These are phyloP conservation scores for Melanostoma mellinum DNA, from an alignment of 2,888 invertebrate species.

Conservation along the genomic window DNA sequence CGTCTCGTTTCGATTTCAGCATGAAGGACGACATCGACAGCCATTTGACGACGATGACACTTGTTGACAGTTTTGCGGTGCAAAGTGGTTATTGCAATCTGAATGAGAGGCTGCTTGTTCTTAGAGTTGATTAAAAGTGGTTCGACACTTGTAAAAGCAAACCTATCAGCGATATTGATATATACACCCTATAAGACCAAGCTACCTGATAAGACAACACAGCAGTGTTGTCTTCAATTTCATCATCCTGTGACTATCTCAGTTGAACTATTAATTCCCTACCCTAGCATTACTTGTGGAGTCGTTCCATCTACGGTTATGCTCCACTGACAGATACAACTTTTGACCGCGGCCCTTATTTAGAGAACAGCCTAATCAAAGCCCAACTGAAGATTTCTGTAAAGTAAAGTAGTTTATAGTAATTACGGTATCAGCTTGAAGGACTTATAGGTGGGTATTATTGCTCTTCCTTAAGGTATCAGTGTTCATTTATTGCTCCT, in stretches of 20 bases:
- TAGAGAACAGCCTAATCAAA: too few relatives aligned
- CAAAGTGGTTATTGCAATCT: slow-evolving; percentile 98
- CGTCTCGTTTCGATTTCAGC: slow-evolving; percentile 99
- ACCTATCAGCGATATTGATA: slow-evolving; percentile 99
- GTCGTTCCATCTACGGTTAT: too few relatives aligned
- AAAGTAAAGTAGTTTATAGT: too few relatives aligned
- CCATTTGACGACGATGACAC: slow-evolving; percentile 97
- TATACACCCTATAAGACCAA: slow-evolving; percentile 99
- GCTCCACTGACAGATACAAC: too few relatives aligned
- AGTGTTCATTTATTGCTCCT: too few relatives aligned
- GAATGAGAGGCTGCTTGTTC: slow-evolving; percentile 93
- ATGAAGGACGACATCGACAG: slow-evolving; percentile 97
- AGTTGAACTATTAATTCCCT: slow-evolving; percentile 98
- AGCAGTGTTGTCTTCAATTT: slow-evolving; percentile 98
- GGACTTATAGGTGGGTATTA: too few relatives aligned
- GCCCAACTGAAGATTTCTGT: too few relatives aligned
- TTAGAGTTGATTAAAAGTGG: slow-evolving; percentile 92
- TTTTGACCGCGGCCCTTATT: too few relatives aligned
- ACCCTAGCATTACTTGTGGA: too few relatives aligned
- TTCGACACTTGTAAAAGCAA: slow-evolving; percentile 97
- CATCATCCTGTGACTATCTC: slow-evolving; percentile 99
- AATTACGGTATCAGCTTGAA: too few relatives aligned
- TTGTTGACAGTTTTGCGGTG: slow-evolving; percentile 99
- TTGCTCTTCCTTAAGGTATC: too few relatives aligned
- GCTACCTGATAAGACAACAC: slow-evolving; percentile 93